A percentile compares a stretch with the other conserved stretches of the same genome.
These are phyloP conservation scores for Notiomystis cincta DNA, from an alignment of 2,113 vertebrate genomes.

Conservation along the genomic window DNA sequence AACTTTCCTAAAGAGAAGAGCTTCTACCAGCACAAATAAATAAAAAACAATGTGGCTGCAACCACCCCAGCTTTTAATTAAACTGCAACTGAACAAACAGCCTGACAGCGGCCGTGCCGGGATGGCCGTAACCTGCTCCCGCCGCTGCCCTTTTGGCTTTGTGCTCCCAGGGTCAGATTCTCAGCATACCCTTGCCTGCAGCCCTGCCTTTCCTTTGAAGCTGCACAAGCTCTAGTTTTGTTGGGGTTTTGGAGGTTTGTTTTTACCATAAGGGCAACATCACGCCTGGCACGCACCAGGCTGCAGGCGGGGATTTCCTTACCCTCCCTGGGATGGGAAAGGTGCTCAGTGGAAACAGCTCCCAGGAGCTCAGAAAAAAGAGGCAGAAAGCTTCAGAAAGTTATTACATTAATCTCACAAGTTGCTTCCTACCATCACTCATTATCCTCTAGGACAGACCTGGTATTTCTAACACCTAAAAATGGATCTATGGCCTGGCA, in stretches of 20 bases:
- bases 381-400: not conserved
- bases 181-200: not conserved
- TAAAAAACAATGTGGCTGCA: not conserved
- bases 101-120: not conserved
- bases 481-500: not conserved
- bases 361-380: not conserved
- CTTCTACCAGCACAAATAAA: not conserved
- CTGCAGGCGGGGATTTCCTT: not conserved
- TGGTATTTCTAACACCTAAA: not conserved
- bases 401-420: not conserved
- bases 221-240: not conserved
- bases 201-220: not conserved
- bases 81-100: conserved; percentile 51
- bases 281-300: not conserved
- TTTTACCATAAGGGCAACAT: not conserved
- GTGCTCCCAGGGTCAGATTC: conserved; percentile 40
- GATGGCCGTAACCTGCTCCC: not conserved
- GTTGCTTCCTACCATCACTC: not conserved
- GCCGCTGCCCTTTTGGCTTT: conserved; percentile 36
- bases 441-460: not conserved
- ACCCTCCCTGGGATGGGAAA: not conserved
- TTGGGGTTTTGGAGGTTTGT: not conserved
- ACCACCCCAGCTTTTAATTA: conserved; percentile 28
- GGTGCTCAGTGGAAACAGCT: not conserved
- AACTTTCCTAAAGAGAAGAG: not conserved